Conservation (phyloP, 2,113 vertebrate species). For the Odocoileus hemionus region DNA sequence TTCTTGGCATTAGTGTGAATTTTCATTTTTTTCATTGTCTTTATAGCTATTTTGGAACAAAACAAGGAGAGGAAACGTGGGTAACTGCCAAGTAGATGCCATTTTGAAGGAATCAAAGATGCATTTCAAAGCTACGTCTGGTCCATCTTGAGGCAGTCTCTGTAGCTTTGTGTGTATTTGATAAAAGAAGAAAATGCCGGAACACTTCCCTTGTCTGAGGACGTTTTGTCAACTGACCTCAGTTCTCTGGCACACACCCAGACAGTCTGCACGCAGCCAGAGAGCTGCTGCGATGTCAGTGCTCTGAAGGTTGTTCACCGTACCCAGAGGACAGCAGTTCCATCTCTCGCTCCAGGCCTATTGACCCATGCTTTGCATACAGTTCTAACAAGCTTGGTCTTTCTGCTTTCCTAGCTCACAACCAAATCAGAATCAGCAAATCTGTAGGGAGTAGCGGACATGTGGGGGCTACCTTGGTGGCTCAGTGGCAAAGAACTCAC, state of each 20-base stretch:
- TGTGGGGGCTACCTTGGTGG: not conserved
- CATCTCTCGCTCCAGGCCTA: not conserved
- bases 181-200: not conserved
- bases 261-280: not conserved
- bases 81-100: conserved; percentile 45
- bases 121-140: not conserved
- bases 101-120: not conserved
- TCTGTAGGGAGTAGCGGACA: not conserved
- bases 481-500: not conserved
- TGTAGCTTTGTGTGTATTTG: not conserved
- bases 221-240: conserved; percentile 1
- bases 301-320: not conserved
- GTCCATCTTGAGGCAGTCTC: not conserved
- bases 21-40: conserved; percentile 53
- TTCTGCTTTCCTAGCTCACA: not conserved
- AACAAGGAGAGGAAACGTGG: not conserved
- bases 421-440: not conserved
- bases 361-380: not conserved
- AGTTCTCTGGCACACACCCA: not conserved
- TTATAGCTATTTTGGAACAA: conserved; percentile 46
- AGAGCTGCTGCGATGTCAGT: not conserved
- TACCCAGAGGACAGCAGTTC: not conserved
- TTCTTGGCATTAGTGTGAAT: conserved; percentile 57
- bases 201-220: not conserved
- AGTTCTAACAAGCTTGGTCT: not conserved